Base-by-base conservation (phyloP, 2,797 vertebrate genomes). In the Spinibarbus caldwelli region DNA sequence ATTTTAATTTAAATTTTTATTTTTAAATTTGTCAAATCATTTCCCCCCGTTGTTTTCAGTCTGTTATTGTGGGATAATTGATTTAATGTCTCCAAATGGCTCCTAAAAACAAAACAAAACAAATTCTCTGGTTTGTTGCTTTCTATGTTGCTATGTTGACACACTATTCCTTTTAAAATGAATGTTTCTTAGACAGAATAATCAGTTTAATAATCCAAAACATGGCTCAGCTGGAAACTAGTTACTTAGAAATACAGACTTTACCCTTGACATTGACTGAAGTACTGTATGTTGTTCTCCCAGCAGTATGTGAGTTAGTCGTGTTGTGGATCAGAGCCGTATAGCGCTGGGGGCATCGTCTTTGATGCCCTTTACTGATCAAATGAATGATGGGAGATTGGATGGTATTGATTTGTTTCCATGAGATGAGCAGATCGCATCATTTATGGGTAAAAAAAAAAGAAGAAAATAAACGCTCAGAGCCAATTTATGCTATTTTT, bases 311-410 rank as follows among this genome's bases (percentile, higher is more conserved):
- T 57, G 19, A 14, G 59, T 78, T 41, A 78, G n/a, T 75, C 10
- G 64, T 83, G 82, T 82, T 78, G 21, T 10, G 38, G 76, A 78
- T 86, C 80, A 82, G 41, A 86, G 54, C 12, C 11, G 10, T 17
- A 7, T 54, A 26, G 67, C 10, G 43, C 54, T 52, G 12, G 17
- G n/a, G 45, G 19, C n/a, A n/a, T 41, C 6, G 41, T 12, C 68
- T 47, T 85, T 85, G 64, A 52, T 78, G 73, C 47, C 72, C 68
- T 80, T 71, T 64, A 64, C 31, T 45, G 75, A 52, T 79, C 67
- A 85, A 47, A 62, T 52, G 4, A 41, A 38, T 57, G 77, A 79
- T 80, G 47, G 43, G 64, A 66, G 31, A 31, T 49, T 36, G 71
- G 57, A 76, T 76, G 47, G 47, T 79, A 71, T 41, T 67, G 72